Percentiles rank a stretch among this genome's conserved stretches.
phyloP scores from a whole-genome alignment of 2,888 invertebrate genomes.

The Drosophila helvetica region DNA sequence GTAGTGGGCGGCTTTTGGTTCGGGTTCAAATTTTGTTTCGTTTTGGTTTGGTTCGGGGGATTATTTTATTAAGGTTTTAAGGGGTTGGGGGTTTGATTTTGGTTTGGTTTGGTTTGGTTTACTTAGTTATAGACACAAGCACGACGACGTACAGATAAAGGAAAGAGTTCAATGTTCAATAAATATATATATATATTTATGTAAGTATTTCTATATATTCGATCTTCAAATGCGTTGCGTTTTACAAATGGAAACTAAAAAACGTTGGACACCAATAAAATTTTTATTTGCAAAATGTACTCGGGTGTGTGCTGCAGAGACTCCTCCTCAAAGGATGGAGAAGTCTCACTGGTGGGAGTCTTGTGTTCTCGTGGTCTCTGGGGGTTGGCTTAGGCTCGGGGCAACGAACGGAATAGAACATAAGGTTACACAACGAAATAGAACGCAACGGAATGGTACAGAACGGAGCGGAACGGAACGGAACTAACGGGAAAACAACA shows the following conservation, averaged over 20 bases:
- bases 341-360: slow-evolving; percentile 3
- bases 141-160: slow-evolving; percentile 74
- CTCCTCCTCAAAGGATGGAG: not conserved
- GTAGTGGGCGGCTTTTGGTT: not conserved
- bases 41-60: slow-evolving; percentile 8
- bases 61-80: not conserved
- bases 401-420: not conserved
- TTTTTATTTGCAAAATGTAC: slow-evolving; percentile 47
- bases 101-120: slow-evolving; percentile 52
- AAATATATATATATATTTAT: slow-evolving; percentile 53
- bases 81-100: slow-evolving; percentile 15
- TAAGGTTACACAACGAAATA: not conserved
- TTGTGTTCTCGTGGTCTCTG: slow-evolving; percentile 13
- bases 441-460: slow-evolving; percentile 3
- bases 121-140: slow-evolving; percentile 75
- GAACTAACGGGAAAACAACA: not conserved
- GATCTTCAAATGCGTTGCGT: slow-evolving; percentile 69
- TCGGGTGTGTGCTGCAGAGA: slow-evolving; percentile 16
- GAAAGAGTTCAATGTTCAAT: slow-evolving; percentile 63
- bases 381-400: not conserved
- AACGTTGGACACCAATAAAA: slow-evolving; percentile 44
- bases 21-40: not conserved
- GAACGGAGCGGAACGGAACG: not conserved
- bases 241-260: slow-evolving; percentile 59
- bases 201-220: slow-evolving; percentile 57